Evolutionary conservation across 2,888 invertebrate species (phyloP).

Genomic region (Scaptodrosophila latifasciaeformis): DNA sequence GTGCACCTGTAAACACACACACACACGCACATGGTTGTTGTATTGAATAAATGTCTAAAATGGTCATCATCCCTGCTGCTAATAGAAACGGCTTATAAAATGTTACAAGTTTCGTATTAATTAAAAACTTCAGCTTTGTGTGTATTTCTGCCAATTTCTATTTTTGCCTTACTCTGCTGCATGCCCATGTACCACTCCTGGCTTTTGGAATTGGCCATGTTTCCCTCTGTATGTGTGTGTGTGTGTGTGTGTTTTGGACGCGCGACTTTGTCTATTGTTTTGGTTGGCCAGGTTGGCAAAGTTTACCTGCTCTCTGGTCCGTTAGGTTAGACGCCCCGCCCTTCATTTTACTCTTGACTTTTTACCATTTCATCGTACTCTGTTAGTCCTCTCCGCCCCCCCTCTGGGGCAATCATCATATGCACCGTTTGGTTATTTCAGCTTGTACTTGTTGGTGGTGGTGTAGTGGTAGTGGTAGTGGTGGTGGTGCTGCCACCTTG

Average conservation of each 20-base stretch:
- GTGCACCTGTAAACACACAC: slow-evolving; percentile 29
- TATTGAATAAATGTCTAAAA: too few species aligned
- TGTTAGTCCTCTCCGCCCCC: too few species aligned
- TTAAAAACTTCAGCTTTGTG: slow-evolving; percentile 68
- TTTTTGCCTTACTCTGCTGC: slow-evolving; percentile 29
- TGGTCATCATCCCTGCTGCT: too few species aligned
- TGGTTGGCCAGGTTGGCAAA: too few species aligned
- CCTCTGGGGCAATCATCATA: slow-evolving; percentile 32
- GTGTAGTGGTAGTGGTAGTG: slow-evolving; percentile 37
- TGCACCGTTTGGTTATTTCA: too few species aligned
- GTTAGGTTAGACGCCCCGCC: slow-evolving; percentile 38
- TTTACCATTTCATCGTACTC: slow-evolving; percentile 60
- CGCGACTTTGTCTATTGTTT: slow-evolving; percentile 25
- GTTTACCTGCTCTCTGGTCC: background rate
- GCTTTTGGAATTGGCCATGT: slow-evolving; percentile 5
- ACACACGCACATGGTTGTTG: slow-evolving; percentile 1
- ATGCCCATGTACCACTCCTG: slow-evolving; percentile 39
- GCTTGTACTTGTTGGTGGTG: slow-evolving; percentile 13
- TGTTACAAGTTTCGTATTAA: slow-evolving; percentile 72
- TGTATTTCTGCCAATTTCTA: slow-evolving; percentile 48
- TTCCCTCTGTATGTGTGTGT: background rate
- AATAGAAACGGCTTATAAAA: slow-evolving; percentile 65
- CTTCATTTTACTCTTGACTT: too few species aligned
- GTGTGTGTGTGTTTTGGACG: slow-evolving; percentile 6
- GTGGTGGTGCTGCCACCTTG: slow-evolving; percentile 42